Evolutionary conservation across 2,797 vertebrate species (phyloP), one percentile per base, ranked within the genome.

Genomic region (Psittacula derbiana): DNA sequence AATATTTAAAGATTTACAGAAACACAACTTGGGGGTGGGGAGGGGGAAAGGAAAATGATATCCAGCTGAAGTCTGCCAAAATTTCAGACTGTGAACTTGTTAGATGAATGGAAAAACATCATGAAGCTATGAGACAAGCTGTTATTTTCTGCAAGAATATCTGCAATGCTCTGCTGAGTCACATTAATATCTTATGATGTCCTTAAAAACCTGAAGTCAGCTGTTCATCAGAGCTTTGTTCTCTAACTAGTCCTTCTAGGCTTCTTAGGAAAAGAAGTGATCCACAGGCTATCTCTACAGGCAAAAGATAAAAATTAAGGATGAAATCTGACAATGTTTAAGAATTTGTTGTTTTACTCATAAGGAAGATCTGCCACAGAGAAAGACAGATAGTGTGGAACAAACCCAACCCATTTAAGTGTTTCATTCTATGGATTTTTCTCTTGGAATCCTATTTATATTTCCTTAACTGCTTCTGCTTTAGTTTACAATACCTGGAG

Each of bases 121-220:
- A 11, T 47, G 58, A 91, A 81, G 64, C 79, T 46, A 76, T 33
- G 19, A 75, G 18, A 53, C 43, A 94, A 82, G 5, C 15, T 82
- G 10, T 81, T 94, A 74, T 91, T 90, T 92, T 93, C 28, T 87
- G 13, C 43, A 79, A 80, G 57, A 88, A 78, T 78, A 94, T 86
- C 83, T 92, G 36, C 44, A 93, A 11, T 43, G 30, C 21, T 73
- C 62, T 91, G n/a, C 31, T 90, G 38, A 57, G 72, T 81, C 44
- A 33, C 2, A 3, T 91, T 71, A 76, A 33, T 74, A 44, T 55
- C 40, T 67, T 79, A 28, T 11, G 25, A 78, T 38, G 36, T 53
- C 23, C 21, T 87, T 44, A 49, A 66, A 75, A 40, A 41, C 8
- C 21, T 73, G 11, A 14, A 73, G 13, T 61, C 55, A 53, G 24